These are phyloP conservation scores for Boloria selene DNA, from an alignment of 2,888 invertebrate species.

Conservation along the genomic window DNA sequence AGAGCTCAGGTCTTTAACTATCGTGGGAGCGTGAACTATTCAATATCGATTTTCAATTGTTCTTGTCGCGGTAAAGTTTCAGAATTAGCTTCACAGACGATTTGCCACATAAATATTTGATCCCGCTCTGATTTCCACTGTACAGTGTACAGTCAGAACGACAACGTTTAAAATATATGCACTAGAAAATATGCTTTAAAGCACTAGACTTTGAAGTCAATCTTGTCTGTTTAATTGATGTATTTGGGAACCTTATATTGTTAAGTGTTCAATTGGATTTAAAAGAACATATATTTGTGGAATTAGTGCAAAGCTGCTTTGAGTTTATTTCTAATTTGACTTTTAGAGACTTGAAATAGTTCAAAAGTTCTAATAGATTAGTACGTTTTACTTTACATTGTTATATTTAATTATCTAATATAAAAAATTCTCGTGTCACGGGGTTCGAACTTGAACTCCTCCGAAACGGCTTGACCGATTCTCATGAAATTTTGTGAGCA, in stretches of 20 bases:
- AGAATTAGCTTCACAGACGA: slow-evolving; percentile 33
- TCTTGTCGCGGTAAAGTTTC: slow-evolving; percentile 35
- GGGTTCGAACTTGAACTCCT: too few relatives aligned
- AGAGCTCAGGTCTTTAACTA: background rate
- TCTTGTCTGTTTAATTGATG: background rate
- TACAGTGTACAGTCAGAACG: background rate
- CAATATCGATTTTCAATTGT: slow-evolving; percentile 36
- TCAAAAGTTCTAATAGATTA: background rate
- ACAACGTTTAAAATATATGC: background rate
- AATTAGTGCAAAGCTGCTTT: slow-evolving; percentile 13
- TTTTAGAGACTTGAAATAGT: slow-evolving; percentile 4
- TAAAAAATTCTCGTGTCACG: too few relatives aligned
- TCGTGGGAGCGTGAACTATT: background rate
- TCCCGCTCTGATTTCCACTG: slow-evolving; percentile 21
- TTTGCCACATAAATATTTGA: slow-evolving; percentile 36
- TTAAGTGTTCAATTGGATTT: slow-evolving; percentile 13
- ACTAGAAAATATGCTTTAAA: slow-evolving; percentile 17
- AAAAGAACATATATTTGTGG: slow-evolving; percentile 21
- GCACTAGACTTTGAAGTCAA: background rate
- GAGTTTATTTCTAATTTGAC: slow-evolving; percentile 2
- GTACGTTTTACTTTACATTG: too few relatives aligned
- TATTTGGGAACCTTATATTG: background rate
- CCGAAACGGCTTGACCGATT: too few relatives aligned
- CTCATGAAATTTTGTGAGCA: too few relatives aligned
- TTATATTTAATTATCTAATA: too few relatives aligned